phyloP scores from a whole-genome alignment of 2,888 invertebrate species.

The Romanomermis culicivorax region DNA sequence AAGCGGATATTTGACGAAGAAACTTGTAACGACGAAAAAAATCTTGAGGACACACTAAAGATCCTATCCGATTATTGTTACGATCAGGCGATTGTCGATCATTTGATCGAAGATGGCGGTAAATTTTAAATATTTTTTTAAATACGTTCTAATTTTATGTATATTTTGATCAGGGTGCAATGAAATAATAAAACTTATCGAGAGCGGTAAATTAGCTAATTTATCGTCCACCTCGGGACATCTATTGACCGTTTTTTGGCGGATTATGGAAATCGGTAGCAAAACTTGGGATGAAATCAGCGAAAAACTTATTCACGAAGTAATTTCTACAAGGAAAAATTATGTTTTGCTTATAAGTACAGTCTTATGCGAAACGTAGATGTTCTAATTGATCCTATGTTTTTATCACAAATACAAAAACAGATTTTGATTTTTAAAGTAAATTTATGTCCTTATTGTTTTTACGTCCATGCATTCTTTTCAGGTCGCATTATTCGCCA shows the following conservation, averaged over 20 bases:
- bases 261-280: constrained; percentile 80
- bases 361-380: too few relatives aligned
- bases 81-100: not conserved
- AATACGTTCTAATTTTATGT: too few relatives aligned
- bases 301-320: constrained; percentile 60
- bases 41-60: not conserved
- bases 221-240: not conserved
- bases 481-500: constrained; percentile 45
- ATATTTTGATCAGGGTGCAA: too few relatives aligned
- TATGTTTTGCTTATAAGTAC: too few relatives aligned
- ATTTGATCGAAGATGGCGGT: not conserved
- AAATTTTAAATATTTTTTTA: too few relatives aligned
- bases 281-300: constrained; percentile 80
- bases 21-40: not conserved
- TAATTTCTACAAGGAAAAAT: constrained; percentile 29
- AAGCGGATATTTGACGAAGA: not conserved
- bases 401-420: too few relatives aligned
- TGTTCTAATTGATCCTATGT: too few relatives aligned
- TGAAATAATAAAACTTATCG: not conserved
- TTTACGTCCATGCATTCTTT: not conserved
- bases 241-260: constrained; percentile 28
- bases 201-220: not conserved
- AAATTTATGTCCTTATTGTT: too few relatives aligned
- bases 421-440: too few relatives aligned
- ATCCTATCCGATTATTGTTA: not conserved